Percentiles rank a stretch among this genome's conserved stretches.
These are phyloP conservation scores for Drosophila multiciliata DNA, from an alignment of 2,888 invertebrate species.

Conservation along the genomic window DNA sequence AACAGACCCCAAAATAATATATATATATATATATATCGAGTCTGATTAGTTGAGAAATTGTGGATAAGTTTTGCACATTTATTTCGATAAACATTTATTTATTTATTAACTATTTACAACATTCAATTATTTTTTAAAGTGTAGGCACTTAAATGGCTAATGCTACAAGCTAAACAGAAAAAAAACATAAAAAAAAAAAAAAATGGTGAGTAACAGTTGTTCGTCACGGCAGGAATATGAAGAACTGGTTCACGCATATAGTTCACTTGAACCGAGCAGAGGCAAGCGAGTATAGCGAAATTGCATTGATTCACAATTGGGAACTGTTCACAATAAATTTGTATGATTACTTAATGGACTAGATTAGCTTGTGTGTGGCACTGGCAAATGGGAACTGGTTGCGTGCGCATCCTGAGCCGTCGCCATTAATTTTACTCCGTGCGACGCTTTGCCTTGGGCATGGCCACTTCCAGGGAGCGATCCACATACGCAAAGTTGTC, in stretches of 20 bases:
- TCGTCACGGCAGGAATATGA: conserved; percentile 20
- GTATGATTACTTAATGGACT: conserved; percentile 19
- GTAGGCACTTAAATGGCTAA: conserved; percentile 8
- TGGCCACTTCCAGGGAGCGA: conserved; percentile 62
- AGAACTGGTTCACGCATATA: conserved; percentile 23
- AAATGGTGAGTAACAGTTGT: conserved; percentile 16
- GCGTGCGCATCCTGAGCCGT: conserved; percentile 1
- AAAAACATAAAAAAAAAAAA: neutral
- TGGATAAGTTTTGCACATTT: neutral
- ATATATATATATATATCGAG: neutral
- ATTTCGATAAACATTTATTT: neutral
- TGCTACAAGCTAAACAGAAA: conserved; percentile 4
- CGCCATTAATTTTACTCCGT: conserved; percentile 20
- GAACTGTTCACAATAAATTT: neutral
- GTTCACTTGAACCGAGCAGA: neutral
- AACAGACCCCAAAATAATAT: neutral
- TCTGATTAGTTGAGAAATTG: neutral
- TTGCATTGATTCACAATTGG: neutral
- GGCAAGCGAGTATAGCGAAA: conserved; percentile 6
- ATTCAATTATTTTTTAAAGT: neutral
- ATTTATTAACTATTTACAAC: conserved; percentile 17
- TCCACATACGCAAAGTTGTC: conserved; percentile 73
- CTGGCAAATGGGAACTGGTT: conserved; percentile 31
- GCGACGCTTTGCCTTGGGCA: conserved; percentile 58
- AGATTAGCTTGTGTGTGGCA: conserved; percentile 15